phyloP scores from a whole-genome alignment of 2,113 vertebrate genomes.

The Pycnonotus jocosus region DNA sequence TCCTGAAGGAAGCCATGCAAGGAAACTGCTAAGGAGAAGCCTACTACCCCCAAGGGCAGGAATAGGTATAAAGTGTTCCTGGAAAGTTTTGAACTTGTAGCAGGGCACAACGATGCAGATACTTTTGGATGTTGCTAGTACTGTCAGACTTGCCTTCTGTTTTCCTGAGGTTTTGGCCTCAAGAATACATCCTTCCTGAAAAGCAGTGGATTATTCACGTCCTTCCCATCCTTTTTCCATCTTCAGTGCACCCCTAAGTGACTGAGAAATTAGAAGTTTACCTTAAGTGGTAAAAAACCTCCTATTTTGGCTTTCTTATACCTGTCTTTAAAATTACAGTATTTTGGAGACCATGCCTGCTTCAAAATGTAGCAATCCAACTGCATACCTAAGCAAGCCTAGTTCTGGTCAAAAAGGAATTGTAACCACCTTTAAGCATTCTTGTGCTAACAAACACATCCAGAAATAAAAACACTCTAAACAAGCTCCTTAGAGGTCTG shows the following conservation, averaged over 20 bases:
- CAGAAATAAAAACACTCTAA: background rate
- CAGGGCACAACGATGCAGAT: accelerated
- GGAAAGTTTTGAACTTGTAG: background rate
- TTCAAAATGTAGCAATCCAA: background rate
- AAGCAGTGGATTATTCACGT: background rate
- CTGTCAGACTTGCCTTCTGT: background rate
- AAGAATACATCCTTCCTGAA: background rate
- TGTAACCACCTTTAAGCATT: background rate
- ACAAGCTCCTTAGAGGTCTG: background rate
- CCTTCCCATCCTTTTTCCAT: background rate
- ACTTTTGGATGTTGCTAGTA: background rate
- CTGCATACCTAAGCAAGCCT: background rate
- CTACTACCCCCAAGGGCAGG: background rate
- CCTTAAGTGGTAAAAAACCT: background rate
- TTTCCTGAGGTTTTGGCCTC: background rate
- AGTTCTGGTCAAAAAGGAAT: background rate
- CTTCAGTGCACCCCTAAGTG: background rate
- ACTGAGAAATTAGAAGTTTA: background rate
- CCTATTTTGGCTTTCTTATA: background rate
- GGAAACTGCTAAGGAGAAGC: background rate
- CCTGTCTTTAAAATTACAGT: background rate
- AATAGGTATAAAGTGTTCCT: background rate
- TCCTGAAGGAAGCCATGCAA: background rate
- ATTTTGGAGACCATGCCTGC: background rate
- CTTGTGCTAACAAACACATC: background rate